Evolutionary conservation across 2,888 invertebrate species (phyloP), one percentile per base, ranked within the genome.

Genomic region (Clanis bilineata): DNA sequence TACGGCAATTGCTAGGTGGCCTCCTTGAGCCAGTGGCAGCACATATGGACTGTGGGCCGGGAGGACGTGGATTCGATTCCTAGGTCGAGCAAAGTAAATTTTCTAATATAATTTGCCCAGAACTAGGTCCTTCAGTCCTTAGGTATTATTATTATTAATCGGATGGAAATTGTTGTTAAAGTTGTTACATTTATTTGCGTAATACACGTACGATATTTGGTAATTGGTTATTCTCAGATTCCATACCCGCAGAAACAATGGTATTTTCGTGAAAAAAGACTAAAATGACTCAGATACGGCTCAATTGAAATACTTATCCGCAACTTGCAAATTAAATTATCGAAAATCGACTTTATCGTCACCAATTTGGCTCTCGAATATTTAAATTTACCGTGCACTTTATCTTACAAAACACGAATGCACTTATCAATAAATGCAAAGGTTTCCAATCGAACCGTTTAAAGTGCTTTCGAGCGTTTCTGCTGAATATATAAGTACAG

Each of bases 401-500:
- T 45, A 45, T 45, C 45, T 45, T 45, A 45, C 45, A 45, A 45
- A 47, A 47, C 51, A 32, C 51, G 51, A 51, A 51, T 51, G 32
- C 51, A 51, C 51, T 51, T 51, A 51, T 51, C 51, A 51, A 51
- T 32, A 51, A 51, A 51, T 51, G 51, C 51, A 51, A 51, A 51
- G 51, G 51, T 51, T 51, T 51, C 51, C 51, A 51, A 51, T 51
- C 51, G 51, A 28, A 51, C 51, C 28, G 51, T 51, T 51, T 51
- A 51, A 51, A 51, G 51, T 51, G 28, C 51, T 51, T 51, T 51
- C 51, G 51, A 51, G 32, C 18, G 51, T 51, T 51, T 51, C 51
- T 51, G 51, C 10, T 51, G 51, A 51, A 51, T 51, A 28, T 7
- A 15, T 18, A 51, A 51, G 51, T 51, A 21, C 28, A 3, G 18